A percentile compares a stretch with the other conserved stretches of the same genome.
phyloP scores from a whole-genome alignment of 2,113 vertebrate genomes.

The Actenoides hombroni region DNA sequence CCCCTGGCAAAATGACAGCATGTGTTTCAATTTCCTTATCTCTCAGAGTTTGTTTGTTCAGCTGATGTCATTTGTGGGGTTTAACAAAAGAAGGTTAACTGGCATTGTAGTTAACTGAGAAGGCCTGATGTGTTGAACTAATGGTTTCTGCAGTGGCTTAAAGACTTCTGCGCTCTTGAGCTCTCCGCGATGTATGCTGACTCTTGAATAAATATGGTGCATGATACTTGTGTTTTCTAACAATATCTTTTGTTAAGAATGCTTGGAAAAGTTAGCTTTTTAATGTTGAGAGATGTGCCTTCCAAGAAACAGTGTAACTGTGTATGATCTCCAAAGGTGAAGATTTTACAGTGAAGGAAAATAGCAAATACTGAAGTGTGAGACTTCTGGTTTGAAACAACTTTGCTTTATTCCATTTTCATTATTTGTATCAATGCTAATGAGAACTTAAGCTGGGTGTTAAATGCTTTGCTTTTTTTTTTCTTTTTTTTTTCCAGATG shows the following conservation, averaged over 20 bases:
- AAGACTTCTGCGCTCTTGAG: background rate
- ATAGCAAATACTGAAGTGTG: background rate
- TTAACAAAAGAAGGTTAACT: background rate
- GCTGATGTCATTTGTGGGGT: background rate
- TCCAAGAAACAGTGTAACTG: background rate
- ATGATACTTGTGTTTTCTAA: background rate
- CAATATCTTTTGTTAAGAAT: background rate
- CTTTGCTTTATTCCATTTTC: background rate
- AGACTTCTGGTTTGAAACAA: background rate
- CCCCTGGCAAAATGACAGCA: background rate
- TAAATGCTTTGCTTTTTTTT: background rate
- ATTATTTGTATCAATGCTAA: background rate
- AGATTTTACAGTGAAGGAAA: background rate
- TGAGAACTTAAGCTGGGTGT: background rate
- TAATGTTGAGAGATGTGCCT: background rate
- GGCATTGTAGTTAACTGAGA: background rate
- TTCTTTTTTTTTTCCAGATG: slow-evolving; percentile 78
- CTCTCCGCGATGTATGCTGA: background rate
- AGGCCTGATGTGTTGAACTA: background rate
- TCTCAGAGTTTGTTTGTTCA: background rate
- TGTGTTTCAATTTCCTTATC: background rate
- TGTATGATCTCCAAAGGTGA: background rate
- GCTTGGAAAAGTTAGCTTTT: background rate
- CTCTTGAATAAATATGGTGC: background rate
- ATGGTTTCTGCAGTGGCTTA: background rate